Base-by-base conservation (phyloP, 2,113 vertebrate species). In the Solea solea region DNA sequence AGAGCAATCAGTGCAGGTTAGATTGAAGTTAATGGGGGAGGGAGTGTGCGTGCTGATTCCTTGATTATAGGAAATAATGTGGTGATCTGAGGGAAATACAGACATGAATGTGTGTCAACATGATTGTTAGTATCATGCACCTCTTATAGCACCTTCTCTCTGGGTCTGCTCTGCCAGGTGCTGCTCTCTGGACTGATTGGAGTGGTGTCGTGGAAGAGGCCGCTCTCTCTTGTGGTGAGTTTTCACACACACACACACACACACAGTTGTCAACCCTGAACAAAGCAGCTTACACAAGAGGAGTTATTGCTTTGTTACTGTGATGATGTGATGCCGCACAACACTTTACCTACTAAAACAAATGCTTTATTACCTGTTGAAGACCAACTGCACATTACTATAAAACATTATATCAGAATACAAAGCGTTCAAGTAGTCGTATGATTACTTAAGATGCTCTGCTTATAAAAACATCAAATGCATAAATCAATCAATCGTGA, bases 121-220 rank as follows among this genome's bases (percentile, higher is more conserved):
- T 77, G 27, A 48, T 10, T 11, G 34, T 78, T 69, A 11, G 15
- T 34, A 7, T 79, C 16, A 8, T n/a, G 69, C 44, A 21, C 14
- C 57, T 70, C 64, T 85, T n/a, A 85, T 42, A 59, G 25, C n/a
- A 2, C 71, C 34, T 67, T 61, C 61, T 72, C 59, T 69, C 45
- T 48, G 9, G 25, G 14, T 76, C 52, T 88, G 69, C 25, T 65
- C 45, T 89, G 88, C 3, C 92, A 99, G 98, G 98, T 99, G 89
- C 94, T 99, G 86, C 85, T 99, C 79, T 99, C 98, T 0, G 97
- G 98, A 73, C 66, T 99, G 84, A 99, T 99, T 0, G 98, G 98
- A 0, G 96, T 99, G 48, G 97, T 99, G 86, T 99, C 97, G 39
- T 99, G 98, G 98, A 99, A 99, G 89, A 95, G 98, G 79, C 97